Evolutionary conservation across 2,888 invertebrate genomes (phyloP).

Genomic region (Aporophyla lueneburgensis): DNA sequence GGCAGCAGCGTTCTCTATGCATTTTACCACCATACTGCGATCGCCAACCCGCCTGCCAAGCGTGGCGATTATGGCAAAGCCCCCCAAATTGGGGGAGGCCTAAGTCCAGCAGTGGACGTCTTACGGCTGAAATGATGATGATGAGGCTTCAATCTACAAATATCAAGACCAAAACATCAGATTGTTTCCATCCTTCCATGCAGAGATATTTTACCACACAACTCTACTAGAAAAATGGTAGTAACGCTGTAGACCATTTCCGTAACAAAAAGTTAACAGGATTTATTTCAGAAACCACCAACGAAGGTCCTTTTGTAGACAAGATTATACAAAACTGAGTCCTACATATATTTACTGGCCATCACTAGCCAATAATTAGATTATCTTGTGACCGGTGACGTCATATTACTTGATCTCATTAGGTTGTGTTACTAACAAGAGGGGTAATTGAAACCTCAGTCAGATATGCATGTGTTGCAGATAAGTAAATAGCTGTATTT

Average conservation of each 20-base stretch:
- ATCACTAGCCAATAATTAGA: conserved; percentile 32
- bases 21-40: too few relatives aligned
- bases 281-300: conserved; percentile 4
- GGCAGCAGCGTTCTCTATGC: too few relatives aligned
- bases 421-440: conserved; percentile 13
- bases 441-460: conserved; percentile 28
- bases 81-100: too few relatives aligned
- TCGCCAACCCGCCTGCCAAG: too few relatives aligned
- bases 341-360: conserved; percentile 26
- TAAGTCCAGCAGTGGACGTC: too few relatives aligned
- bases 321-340: conserved; percentile 26
- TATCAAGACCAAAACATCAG: neutral
- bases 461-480: neutral
- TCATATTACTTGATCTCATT: conserved; percentile 30
- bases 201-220: neutral
- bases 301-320: neutral
- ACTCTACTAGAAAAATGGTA: neutral
- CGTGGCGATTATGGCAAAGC: too few relatives aligned
- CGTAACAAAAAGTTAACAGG: neutral
- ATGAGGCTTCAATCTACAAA: neutral
- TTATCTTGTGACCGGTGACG: conserved; percentile 36
- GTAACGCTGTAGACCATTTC: neutral
- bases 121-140: too few relatives aligned
- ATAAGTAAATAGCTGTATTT: neutral
- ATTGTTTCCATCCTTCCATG: neutral